Conservation (phyloP, 2,113 vertebrate genomes). For the Limanda limanda region DNA sequence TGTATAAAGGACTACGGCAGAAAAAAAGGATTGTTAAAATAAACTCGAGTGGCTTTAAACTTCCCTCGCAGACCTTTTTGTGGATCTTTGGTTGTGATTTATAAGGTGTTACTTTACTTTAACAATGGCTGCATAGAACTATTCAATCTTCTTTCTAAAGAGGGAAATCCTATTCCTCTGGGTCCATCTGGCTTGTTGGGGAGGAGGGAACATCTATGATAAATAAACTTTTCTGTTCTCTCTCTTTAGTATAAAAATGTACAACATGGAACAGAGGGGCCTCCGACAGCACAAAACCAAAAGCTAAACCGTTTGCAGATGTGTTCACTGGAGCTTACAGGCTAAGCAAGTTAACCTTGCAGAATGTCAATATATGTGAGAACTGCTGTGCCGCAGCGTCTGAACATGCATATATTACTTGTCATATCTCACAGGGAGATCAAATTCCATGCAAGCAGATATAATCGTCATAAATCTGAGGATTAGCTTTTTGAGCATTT, state of each 20-base stretch:
- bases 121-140: constrained; percentile 7
- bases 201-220: constrained; percentile 6
- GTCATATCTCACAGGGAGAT: constrained; percentile 51
- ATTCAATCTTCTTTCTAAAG: constrained; percentile 19
- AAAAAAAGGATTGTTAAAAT: constrained; percentile 19
- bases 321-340: constrained; percentile 43
- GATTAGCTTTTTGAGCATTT: constrained; percentile 52
- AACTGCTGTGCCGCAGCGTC: constrained; percentile 28
- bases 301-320: constrained; percentile 59
- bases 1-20: neutral
- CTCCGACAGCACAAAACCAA: constrained; percentile 33
- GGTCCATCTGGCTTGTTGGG: constrained; percentile 7
- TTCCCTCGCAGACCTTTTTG: constrained; percentile 18
- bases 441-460: constrained; percentile 31
- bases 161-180: constrained; percentile 15
- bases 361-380: constrained; percentile 39
- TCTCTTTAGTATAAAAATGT: constrained; percentile 25
- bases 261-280: neutral
- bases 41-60: neutral
- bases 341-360: constrained; percentile 50
- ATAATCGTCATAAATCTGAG: constrained; percentile 54
- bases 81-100: constrained; percentile 39
- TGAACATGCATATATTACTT: constrained; percentile 37
- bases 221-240: constrained; percentile 35
- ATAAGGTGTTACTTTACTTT: constrained; percentile 17